phyloP scores from a whole-genome alignment of 2,113 vertebrate species.

The Turdus rufiventris region DNA sequence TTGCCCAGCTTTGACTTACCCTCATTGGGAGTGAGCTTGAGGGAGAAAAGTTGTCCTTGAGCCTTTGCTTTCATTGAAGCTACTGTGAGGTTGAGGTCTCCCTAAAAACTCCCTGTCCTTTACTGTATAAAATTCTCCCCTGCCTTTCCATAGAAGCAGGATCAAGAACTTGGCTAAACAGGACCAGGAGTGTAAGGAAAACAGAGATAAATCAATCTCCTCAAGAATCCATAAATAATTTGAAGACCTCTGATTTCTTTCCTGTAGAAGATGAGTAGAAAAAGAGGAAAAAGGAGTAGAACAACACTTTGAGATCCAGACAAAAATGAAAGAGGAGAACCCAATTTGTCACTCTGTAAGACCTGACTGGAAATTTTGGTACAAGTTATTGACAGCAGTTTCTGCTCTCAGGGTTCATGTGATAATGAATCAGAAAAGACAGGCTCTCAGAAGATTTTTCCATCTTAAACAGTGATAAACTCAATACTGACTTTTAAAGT shows the following conservation, averaged over 20 bases:
- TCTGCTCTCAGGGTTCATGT: background rate
- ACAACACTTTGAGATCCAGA: background rate
- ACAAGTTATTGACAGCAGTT: background rate
- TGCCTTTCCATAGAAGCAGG: background rate
- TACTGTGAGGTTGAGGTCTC: background rate
- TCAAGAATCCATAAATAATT: background rate
- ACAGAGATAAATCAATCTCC: background rate
- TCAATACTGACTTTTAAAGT: background rate
- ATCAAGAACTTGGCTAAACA: background rate
- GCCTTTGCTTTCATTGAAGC: background rate
- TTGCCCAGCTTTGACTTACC: background rate
- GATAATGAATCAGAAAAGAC: background rate
- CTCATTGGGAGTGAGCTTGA: background rate
- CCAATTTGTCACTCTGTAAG: background rate
- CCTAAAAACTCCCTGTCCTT: background rate
- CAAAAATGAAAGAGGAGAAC: background rate
- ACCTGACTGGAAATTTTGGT: background rate
- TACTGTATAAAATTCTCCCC: background rate
- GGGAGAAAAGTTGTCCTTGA: background rate
- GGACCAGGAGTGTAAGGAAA: background rate
- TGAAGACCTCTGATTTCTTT: background rate
- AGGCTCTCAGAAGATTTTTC: background rate
- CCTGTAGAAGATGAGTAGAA: background rate
- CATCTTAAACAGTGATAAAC: background rate
- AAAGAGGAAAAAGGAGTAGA: background rate